phyloP scores from a whole-genome alignment of 2,113 vertebrate species.

The Polypterus senegalus region DNA sequence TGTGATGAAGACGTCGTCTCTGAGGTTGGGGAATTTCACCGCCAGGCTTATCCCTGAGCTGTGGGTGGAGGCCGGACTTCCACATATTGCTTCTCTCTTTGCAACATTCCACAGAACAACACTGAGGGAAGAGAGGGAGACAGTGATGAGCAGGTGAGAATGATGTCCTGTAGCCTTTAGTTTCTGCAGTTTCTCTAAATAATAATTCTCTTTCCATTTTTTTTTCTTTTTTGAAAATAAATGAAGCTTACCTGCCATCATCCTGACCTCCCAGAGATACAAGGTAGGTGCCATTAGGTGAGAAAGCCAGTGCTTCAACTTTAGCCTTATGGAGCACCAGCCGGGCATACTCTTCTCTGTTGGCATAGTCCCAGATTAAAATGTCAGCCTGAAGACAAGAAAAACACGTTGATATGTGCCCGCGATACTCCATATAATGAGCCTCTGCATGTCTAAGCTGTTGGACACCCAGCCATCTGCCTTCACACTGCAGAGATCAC shows the following conservation, averaged over 20 bases:
- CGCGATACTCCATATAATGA: background rate
- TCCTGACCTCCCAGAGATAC: slow-evolving; percentile 77
- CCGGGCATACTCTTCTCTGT: slow-evolving; percentile 46
- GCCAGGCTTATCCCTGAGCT: slow-evolving; percentile 46
- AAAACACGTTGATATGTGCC: background rate
- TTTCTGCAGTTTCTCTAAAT: background rate
- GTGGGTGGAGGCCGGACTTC: slow-evolving; percentile 53
- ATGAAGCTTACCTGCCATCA: slow-evolving; percentile 61
- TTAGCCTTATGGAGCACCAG: slow-evolving; percentile 69
- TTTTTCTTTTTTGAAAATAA: too few species aligned
- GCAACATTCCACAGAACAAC: slow-evolving; percentile 69
- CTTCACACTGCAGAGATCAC: too few species aligned
- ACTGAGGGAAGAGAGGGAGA: slow-evolving; percentile 31
- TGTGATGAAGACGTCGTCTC: slow-evolving; percentile 63
- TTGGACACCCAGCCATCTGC: too few species aligned
- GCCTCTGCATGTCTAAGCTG: too few species aligned
- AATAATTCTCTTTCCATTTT: too few species aligned
- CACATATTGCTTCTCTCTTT: slow-evolving; percentile 62
- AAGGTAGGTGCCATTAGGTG: slow-evolving; percentile 68
- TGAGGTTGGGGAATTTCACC: slow-evolving; percentile 47
- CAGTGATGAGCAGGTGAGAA: too few species aligned
- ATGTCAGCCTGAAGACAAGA: slow-evolving; percentile 54
- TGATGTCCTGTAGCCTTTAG: background rate
- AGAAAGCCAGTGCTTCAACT: slow-evolving; percentile 70
- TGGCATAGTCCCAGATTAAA: slow-evolving; percentile 71